Evolutionary conservation across 2,797 vertebrate genomes (phyloP), one percentile per base, ranked within the genome.

Genomic region (Xenopus petersii): DNA sequence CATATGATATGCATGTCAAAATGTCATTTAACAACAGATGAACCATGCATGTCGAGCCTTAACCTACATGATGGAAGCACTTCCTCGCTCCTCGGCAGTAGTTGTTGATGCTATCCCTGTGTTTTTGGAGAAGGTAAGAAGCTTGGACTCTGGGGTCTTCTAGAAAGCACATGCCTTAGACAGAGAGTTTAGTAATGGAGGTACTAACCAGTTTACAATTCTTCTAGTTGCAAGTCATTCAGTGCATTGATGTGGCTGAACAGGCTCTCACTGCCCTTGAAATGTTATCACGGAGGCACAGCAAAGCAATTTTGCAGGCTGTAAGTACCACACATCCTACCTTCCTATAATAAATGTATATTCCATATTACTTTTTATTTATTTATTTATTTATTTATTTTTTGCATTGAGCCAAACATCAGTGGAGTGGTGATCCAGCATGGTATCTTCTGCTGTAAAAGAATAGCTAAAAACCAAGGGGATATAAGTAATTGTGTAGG

Each of bases 1-100:
- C 26, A 2, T 30, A 30, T 30, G 26, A 30, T 30, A 30, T 30
- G 26, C 26, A 30, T 30, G 26, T 30, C 26, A 30, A 1, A 30
- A 30, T 30, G 26, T 4, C 26, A 30, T 30, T 30, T 30, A 30
- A 30, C 64, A 13, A n/a, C 81, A 99, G 97, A 99, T 99, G 98
- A 99, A 99, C 87, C 98, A 99, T 75, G 98, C 97, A 9, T 99
- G 97, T 76, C 95, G 98, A 82, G 98, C 98, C 80, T 95, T 99
- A 90, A 99, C 98, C 0, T 99, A 99, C 26, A 99, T 99, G 97
- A 99, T 99, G 98, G 98, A 99, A 91, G 98, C 98, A 15, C 93
- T 99, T 83, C 98, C 98, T 33, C 94, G 97, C 55, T 99, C 98
- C 42, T 99, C 98, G 79, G 98, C 98, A 80, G 98, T 99, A 70